Evolutionary conservation across 1,140 invertebrate genomes (phyloP).

Genomic region (Mactra quadrangularis): DNA sequence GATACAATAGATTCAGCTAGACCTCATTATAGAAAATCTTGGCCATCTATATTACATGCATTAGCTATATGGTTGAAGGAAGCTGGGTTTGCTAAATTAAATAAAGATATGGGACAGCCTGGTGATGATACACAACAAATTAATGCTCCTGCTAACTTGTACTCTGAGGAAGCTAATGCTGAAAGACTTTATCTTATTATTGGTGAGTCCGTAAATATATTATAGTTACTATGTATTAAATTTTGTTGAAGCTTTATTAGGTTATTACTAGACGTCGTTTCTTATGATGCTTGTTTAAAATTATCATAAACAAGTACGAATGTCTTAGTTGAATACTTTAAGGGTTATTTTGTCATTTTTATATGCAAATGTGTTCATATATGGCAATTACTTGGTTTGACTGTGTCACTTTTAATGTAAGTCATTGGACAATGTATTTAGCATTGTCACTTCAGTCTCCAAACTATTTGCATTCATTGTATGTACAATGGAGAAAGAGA

Average conservation of each 20-base stretch:
- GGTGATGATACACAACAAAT: slow-evolving; percentile 62
- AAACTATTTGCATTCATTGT: too few relatives aligned
- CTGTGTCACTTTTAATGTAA: too few relatives aligned
- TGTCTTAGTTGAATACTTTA: neutral
- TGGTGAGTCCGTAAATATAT: slow-evolving; percentile 86
- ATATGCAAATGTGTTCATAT: too few relatives aligned
- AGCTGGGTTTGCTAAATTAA: slow-evolving; percentile 83
- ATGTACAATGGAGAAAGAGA: too few relatives aligned
- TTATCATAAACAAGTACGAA: neutral
- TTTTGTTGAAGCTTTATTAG: neutral
- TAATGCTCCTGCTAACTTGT: slow-evolving; percentile 80
- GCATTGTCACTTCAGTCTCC: too few relatives aligned
- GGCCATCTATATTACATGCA: slow-evolving; percentile 97
- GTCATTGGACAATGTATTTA: too few relatives aligned
- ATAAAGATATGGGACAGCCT: slow-evolving; percentile 62
- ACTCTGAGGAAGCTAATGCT: slow-evolving; percentile 80
- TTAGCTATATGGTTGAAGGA: slow-evolving; percentile 92
- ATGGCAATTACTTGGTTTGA: too few relatives aligned
- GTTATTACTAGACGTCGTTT: neutral
- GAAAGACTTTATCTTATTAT: slow-evolving; percentile 95
- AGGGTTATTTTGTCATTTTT: neutral
- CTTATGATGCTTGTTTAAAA: neutral
- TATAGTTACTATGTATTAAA: slow-evolving; percentile 4
- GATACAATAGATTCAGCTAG: slow-evolving; percentile 97
- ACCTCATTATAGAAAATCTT: slow-evolving; percentile 94